Base-by-base conservation (phyloP, 2,888 invertebrate genomes). In the Xestia sexstrigata region DNA sequence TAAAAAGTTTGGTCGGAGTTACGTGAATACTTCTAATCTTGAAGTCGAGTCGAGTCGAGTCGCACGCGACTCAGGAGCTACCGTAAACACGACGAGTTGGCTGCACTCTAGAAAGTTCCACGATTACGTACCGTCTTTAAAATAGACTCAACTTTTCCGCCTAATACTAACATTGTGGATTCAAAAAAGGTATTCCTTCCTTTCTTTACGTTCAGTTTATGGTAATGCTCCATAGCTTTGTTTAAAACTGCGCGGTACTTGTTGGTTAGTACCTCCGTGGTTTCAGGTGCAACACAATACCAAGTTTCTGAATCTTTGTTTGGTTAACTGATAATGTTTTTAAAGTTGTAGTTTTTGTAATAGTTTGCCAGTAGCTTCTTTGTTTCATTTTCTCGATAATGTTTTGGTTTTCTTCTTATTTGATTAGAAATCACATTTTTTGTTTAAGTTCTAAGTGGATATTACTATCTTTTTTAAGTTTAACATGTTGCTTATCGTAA, bases 221-320 rank as follows among this genome's bases (percentile, higher is more conserved):
- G 95, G 91, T 96, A 96, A 96, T 96, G 84, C 87, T 89, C 93
- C 93, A 94, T 94, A 94, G 92, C 92, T 95, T 95, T 95, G 94
- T 95, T 96, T 94, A 93, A 96, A 96, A 96, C 94, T 95, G 93
- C 94, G 92, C 95, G 93, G 94, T 95, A 92, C 93, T 95, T 94
- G 94, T 94, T 92, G 88, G 89, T 92, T 95, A 95, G 93, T 93
- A 92, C 92, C 92, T 90, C 92, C 88, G 92, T 87, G 93, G 95
- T 93, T 95, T 94, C 93, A 95, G 94, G 93, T 94, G 91, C 92
- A 92, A 92, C 88, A 92, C 88, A 95, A 95, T 94, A 91, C 91
- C 87, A 81, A 92, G 92, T 94, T 95, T 94, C 85, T 90, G 91
- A 93, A 95, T 95, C 94, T 95, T 95, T 95, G 94, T 94, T 94